Evolutionary conservation across 2,888 invertebrate genomes (phyloP).

Genomic region (Dolomedes plantarius): DNA sequence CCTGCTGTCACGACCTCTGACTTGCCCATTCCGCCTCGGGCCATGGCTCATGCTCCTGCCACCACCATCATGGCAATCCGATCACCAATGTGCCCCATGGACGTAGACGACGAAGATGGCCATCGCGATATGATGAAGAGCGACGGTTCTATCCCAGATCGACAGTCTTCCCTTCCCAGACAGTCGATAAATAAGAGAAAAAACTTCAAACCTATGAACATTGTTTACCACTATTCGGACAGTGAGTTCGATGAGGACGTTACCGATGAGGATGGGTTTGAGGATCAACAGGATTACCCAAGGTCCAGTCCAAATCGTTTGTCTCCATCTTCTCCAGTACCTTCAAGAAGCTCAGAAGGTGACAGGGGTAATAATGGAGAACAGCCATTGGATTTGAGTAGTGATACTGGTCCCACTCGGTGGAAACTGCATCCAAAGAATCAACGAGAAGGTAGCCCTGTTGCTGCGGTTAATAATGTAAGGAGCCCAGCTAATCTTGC

Average conservation of each 20-base stretch:
- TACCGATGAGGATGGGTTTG: conserved; percentile 73
- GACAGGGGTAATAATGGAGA: conserved; percentile 46
- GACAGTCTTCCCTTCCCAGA: conserved; percentile 15
- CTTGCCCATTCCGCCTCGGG: conserved; percentile 22
- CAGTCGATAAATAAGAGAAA: conserved; percentile 83
- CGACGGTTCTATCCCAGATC: neutral
- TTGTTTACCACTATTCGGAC: conserved; percentile 76
- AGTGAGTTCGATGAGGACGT: conserved; percentile 73
- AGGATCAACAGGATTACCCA: conserved; percentile 31
- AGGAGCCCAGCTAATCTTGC: conserved; percentile 25
- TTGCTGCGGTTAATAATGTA: conserved; percentile 10
- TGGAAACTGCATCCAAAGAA: conserved; percentile 45
- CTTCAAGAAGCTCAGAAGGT: conserved; percentile 26
- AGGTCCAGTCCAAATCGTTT: conserved; percentile 31
- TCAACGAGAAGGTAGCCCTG: conserved; percentile 17
- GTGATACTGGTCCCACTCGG: conserved; percentile 47
- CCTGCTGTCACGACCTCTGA: conserved; percentile 28
- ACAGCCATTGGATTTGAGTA: conserved; percentile 66
- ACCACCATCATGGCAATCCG: conserved; percentile 38
- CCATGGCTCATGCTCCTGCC: conserved; percentile 26
- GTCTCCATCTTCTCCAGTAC: conserved; percentile 45
- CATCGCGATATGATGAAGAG: conserved; percentile 17
- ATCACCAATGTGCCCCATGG: conserved; percentile 53
- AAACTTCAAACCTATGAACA: conserved; percentile 87
- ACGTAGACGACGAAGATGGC: conserved; percentile 22